phyloP scores from a whole-genome alignment of 2,888 invertebrate species.

The Carcina quercana region DNA sequence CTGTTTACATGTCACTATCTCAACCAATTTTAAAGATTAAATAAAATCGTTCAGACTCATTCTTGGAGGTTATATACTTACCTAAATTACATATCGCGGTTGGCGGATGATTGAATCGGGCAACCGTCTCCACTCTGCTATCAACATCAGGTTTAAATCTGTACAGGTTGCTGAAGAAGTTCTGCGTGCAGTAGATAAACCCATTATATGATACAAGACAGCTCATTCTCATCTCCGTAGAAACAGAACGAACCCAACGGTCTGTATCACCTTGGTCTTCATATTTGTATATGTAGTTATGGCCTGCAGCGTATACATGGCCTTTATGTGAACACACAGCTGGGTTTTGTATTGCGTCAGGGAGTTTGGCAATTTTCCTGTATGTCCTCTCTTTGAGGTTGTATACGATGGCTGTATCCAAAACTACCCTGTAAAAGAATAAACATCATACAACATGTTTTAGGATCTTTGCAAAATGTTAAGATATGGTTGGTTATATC shows the following conservation, averaged over 20 bases:
- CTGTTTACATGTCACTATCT: no score
- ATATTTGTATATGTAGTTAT: slow-evolving; percentile 44
- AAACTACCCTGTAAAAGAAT: slow-evolving; percentile 42
- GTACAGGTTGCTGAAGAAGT: slow-evolving; percentile 42
- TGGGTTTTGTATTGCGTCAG: slow-evolving; percentile 52
- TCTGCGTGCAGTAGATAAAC: slow-evolving; percentile 51
- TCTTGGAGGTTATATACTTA: slow-evolving; percentile 21
- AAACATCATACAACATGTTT: background rate
- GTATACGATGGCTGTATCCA: slow-evolving; percentile 43
- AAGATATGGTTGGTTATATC: no score
- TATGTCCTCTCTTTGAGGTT: slow-evolving; percentile 41
- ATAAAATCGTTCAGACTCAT: background rate
- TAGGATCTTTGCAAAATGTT: background rate
- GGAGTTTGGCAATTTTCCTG: slow-evolving; percentile 41
- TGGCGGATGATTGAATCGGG: slow-evolving; percentile 36
- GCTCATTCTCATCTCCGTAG: slow-evolving; percentile 35
- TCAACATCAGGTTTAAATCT: slow-evolving; percentile 44
- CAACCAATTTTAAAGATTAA: no score
- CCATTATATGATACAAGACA: slow-evolving; percentile 43
- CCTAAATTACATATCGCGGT: slow-evolving; percentile 44
- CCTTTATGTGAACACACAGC: slow-evolving; percentile 45
- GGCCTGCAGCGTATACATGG: slow-evolving; percentile 41
- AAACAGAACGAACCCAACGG: slow-evolving; percentile 31
- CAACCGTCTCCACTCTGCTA: slow-evolving; percentile 28
- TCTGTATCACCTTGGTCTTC: slow-evolving; percentile 31